phyloP scores from a whole-genome alignment of 2,797 vertebrate genomes.

The Gobionotothen gibberifrons region DNA sequence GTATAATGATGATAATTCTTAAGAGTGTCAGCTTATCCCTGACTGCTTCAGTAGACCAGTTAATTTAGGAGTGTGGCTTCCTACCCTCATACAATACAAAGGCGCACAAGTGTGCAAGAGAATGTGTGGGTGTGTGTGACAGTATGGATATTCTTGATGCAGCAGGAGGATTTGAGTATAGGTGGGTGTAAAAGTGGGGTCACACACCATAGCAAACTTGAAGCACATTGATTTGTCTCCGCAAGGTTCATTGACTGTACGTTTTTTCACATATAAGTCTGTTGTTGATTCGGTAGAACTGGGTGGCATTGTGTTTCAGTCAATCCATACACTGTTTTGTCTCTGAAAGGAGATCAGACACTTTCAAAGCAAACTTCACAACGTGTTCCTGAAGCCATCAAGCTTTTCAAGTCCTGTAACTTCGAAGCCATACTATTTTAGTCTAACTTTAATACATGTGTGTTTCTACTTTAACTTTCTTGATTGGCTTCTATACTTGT shows the following conservation, averaged over 20 bases:
- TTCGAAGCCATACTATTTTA: background rate
- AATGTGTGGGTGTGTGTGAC: constrained; percentile 35
- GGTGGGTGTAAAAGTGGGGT: constrained; percentile 56
- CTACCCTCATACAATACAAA: constrained; percentile 63
- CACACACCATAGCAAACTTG: constrained; percentile 48
- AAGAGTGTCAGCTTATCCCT: constrained; percentile 78
- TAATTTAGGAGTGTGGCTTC: constrained; percentile 80
- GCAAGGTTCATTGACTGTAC: constrained; percentile 65
- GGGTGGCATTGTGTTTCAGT: constrained; percentile 45
- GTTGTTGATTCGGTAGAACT: constrained; percentile 23
- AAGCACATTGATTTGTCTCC: constrained; percentile 70
- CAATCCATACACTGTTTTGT: constrained; percentile 38
- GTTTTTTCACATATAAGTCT: constrained; percentile 44
- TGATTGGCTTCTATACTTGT: background rate
- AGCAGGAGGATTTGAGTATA: constrained; percentile 50
- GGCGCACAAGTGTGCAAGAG: constrained; percentile 18
- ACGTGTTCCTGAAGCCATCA: constrained; percentile 22
- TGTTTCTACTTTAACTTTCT: background rate
- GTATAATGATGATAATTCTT: constrained; percentile 81
- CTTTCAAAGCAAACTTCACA: constrained; percentile 38
- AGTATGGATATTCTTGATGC: constrained; percentile 60
- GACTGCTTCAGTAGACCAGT: constrained; percentile 81
- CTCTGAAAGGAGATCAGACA: constrained; percentile 36
- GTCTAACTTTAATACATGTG: constrained; percentile 5
- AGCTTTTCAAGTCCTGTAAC: constrained; percentile 40